Evolutionary conservation across 1,140 invertebrate species (phyloP), one percentile per base, ranked within the genome.

Genomic region (Cyphomyrmex costatus): DNA sequence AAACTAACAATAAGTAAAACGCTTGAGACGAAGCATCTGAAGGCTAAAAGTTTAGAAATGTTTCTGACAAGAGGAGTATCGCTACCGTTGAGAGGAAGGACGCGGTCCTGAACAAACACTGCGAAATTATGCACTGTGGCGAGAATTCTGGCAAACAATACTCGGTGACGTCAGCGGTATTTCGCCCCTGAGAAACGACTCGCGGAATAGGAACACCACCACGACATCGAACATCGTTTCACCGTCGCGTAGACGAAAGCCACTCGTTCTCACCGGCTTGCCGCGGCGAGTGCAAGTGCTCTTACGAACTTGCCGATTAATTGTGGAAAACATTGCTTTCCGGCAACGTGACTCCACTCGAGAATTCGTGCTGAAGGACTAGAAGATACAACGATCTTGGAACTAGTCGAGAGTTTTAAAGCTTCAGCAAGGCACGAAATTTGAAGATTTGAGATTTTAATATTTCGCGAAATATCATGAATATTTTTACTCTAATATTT

Each of bases 101-200:
- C 61, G 56, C 68, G 73, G 24, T 71, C 60, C 76, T 36, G 51
- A 63, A 79, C 77, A 86, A 89, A 89, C 85, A 86, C 65, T 49
- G 78, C 71, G 78, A 78, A 89, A 89, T 89, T 89, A 89, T 89
- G 84, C 87, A 73, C 60, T 73, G 58, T 19, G 58, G 24, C 88
- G 77, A 89, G 88, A 89, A 89, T 89, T 89, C 84, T 85, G 21
- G 78, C 14, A 78, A 89, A 89, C 88, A 89, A 89, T 89, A 79
- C 65, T 60, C 60, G 56, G 77, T 84, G 88, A 89, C 88, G 78
- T 89, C 78, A 89, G 88, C 78, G 88, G 85, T 89, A 89, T 89
- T 89, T 89, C 61, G 78, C 61, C n/a, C 61, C 58, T 60, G 88
- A 89, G 78, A 83, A 89, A 89, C 88, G 86, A 89, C 56, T 88